Conservation (phyloP, 1,140 invertebrate genomes). For the Bombus vancouverensis region DNA sequence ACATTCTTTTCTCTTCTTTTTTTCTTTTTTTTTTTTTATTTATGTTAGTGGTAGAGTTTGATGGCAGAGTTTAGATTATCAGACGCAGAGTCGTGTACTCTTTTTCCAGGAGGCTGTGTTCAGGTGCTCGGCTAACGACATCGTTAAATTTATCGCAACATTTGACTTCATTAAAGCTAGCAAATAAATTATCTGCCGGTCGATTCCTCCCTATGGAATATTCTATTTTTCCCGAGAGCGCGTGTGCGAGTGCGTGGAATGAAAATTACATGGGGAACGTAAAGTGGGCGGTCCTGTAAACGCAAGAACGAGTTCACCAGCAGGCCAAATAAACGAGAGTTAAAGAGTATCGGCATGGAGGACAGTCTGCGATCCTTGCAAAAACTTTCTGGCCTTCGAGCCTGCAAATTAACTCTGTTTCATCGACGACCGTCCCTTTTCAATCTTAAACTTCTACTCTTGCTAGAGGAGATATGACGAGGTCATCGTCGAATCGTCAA, state of each 20-base stretch:
- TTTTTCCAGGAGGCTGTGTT: neutral
- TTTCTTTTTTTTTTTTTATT: neutral
- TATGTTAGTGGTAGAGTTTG: neutral
- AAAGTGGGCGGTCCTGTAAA: slow-evolving; percentile 54
- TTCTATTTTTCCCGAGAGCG: slow-evolving; percentile 39
- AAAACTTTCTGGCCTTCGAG: neutral
- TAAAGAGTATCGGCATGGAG: neutral
- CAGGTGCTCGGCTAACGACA: slow-evolving; percentile 4
- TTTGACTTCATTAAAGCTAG: slow-evolving; percentile 29
- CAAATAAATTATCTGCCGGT: slow-evolving; percentile 36
- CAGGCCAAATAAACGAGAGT: slow-evolving; percentile 50
- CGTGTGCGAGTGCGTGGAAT: slow-evolving; percentile 36
- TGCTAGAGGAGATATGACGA: neutral
- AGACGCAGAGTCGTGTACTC: neutral
- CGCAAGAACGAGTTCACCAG: slow-evolving; percentile 48
- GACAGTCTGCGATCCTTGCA: neutral
- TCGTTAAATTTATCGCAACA: slow-evolving; percentile 30
- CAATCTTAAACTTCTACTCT: neutral
- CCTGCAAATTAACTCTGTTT: neutral
- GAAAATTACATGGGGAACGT: slow-evolving; percentile 53
- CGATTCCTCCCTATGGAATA: slow-evolving; percentile 31
- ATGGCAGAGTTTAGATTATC: neutral
- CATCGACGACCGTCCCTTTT: neutral
- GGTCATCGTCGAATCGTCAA: too few species aligned
- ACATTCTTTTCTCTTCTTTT: neutral